Conservation (phyloP, 1,140 invertebrate genomes). For the Cotesia typhae region DNA sequence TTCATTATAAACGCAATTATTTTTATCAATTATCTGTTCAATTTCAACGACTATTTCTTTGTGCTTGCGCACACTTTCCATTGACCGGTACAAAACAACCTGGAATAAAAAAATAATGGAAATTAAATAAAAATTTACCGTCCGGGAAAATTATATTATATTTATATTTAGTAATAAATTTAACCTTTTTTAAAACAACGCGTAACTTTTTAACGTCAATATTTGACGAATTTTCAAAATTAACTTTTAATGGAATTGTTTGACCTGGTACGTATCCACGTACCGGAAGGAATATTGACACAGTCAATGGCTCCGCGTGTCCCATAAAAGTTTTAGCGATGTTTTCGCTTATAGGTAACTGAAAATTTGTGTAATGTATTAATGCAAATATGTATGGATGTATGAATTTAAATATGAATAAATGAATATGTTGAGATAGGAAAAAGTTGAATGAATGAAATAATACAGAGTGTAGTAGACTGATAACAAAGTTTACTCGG, state of each 20-base stretch:
- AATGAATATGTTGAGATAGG: too few species aligned
- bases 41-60: slow-evolving; percentile 56
- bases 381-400: too few species aligned
- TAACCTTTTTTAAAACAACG: slow-evolving; percentile 53
- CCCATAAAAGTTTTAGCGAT: slow-evolving; percentile 50
- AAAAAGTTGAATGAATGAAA: neutral
- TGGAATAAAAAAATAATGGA: slow-evolving; percentile 28
- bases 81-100: slow-evolving; percentile 50
- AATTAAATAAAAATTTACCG: neutral
- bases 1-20: slow-evolving; percentile 40
- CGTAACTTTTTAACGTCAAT: slow-evolving; percentile 49
- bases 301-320: slow-evolving; percentile 46
- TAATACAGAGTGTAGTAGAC: neutral
- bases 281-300: slow-evolving; percentile 48
- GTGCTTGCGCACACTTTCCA: slow-evolving; percentile 51
- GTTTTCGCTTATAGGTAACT: slow-evolving; percentile 49
- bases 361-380: neutral
- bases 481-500: neutral
- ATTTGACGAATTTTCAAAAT: slow-evolving; percentile 46
- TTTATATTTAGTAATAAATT: neutral
- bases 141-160: neutral
- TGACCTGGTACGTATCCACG: slow-evolving; percentile 55
- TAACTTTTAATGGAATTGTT: slow-evolving; percentile 48
- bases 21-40: slow-evolving; percentile 44
- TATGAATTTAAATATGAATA: too few species aligned